These are phyloP conservation scores for Epizoanthus fatuus DNA, from an alignment of 92 coral and sea anemone genomes.

Conservation along the genomic window DNA sequence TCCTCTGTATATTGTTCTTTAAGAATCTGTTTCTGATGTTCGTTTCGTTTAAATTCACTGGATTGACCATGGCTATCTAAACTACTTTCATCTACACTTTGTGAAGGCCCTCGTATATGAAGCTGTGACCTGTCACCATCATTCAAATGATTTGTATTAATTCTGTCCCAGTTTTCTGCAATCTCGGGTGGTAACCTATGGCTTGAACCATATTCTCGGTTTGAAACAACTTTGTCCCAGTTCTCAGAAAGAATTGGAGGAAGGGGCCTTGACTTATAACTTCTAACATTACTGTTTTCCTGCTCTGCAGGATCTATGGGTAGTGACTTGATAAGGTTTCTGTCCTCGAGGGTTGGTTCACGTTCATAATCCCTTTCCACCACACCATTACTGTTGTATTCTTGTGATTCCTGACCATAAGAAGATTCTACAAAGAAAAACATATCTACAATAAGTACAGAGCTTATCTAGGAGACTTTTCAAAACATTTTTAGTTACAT, in stretches of 20 bases:
- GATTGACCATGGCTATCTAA: conserved; percentile 37
- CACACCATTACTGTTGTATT: neutral
- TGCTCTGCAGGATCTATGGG: conserved; percentile 50
- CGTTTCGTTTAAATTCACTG: conserved; percentile 24
- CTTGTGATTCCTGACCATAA: conserved; percentile 14
- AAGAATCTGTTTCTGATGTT: neutral
- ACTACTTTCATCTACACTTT: conserved; percentile 20
- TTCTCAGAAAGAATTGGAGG: conserved; percentile 16
- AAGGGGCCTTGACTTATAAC: neutral
- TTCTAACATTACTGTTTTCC: conserved; percentile 16
- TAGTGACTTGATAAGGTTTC: conserved; percentile 66
- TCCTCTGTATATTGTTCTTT: neutral
- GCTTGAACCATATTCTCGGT: conserved; percentile 29
- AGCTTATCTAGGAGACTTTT: too few species aligned
- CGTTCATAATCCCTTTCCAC: conserved; percentile 32
- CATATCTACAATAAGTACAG: too few species aligned
- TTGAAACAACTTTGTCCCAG: conserved; percentile 18
- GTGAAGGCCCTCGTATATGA: conserved; percentile 28
- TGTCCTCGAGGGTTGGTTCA: conserved; percentile 71
- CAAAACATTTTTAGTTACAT: too few species aligned
- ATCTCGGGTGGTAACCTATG: conserved; percentile 42
- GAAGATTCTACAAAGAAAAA: too few species aligned
- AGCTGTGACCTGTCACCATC: conserved; percentile 5
- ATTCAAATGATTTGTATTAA: conserved; percentile 41
- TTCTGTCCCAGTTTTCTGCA: conserved; percentile 59